Evolutionary conservation across 2,113 vertebrate species (phyloP).

Genomic region (Origma solitaria): DNA sequence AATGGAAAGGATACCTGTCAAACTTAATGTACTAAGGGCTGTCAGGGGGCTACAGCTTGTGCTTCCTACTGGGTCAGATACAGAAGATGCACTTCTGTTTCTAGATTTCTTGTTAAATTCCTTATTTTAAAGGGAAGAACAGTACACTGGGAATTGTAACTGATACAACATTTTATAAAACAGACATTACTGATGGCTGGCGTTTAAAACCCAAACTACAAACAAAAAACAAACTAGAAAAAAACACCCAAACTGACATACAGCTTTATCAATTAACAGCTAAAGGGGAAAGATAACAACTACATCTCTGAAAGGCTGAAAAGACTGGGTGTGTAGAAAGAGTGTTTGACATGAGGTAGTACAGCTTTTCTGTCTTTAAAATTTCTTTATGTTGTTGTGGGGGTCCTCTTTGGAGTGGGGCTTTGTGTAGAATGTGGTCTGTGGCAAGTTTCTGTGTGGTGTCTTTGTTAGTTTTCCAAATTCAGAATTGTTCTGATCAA

Average conservation of each 20-base stretch:
- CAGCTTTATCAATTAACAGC: neutral
- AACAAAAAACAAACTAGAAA: neutral
- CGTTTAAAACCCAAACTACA: neutral
- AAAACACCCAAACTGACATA: neutral
- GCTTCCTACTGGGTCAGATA: neutral
- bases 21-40: neutral
- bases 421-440: neutral
- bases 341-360: neutral
- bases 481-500: neutral
- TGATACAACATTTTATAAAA: neutral
- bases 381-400: neutral
- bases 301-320: neutral
- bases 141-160: neutral
- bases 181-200: neutral
- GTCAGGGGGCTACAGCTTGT: neutral
- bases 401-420: neutral
- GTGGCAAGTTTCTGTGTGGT: neutral
- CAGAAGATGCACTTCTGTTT: neutral
- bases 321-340: neutral
- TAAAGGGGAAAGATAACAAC: neutral
- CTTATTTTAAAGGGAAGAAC: neutral
- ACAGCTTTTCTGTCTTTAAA: neutral
- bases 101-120: neutral
- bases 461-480: neutral
- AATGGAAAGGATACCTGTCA: neutral